Conservation (phyloP, 2,113 vertebrate genomes). For the Indicator maculatus region DNA sequence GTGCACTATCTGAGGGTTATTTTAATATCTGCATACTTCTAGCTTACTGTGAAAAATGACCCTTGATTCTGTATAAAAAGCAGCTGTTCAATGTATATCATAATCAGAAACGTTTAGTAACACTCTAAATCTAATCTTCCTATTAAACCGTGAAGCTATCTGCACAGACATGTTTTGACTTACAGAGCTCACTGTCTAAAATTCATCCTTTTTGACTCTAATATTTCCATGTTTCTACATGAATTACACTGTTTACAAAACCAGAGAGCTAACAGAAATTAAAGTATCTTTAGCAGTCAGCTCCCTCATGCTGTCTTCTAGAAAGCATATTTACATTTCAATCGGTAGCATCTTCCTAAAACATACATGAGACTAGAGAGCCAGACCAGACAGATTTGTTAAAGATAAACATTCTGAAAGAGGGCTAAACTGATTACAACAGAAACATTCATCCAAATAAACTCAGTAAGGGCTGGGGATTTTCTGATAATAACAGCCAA, state of each 20-base stretch:
- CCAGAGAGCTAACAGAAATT: not conserved
- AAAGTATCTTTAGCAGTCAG: not conserved
- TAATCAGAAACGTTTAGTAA: not conserved
- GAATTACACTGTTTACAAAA: slow-evolving; percentile 1
- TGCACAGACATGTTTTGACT: slow-evolving; percentile 14
- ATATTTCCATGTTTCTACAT: not conserved
- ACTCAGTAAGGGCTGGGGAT: not conserved
- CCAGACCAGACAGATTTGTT: not conserved
- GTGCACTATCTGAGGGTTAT: slow-evolving; percentile 20
- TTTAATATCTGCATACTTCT: not conserved
- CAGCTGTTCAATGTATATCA: slow-evolving; percentile 15
- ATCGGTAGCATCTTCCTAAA: not conserved
- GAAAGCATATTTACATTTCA: slow-evolving; percentile 29
- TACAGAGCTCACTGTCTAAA: not conserved
- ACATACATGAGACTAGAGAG: not conserved
- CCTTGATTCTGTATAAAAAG: slow-evolving; percentile 24
- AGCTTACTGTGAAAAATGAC: slow-evolving; percentile 10
- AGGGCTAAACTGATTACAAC: not conserved
- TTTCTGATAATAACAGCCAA: not conserved
- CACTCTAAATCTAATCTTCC: not conserved
- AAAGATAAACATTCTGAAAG: slow-evolving; percentile 7
- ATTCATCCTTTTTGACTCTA: not conserved
- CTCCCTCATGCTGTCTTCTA: not conserved
- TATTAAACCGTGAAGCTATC: not conserved
- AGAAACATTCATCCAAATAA: not conserved